Conservation (phyloP, 2,113 vertebrate species). For the Larimichthys polyactis region DNA sequence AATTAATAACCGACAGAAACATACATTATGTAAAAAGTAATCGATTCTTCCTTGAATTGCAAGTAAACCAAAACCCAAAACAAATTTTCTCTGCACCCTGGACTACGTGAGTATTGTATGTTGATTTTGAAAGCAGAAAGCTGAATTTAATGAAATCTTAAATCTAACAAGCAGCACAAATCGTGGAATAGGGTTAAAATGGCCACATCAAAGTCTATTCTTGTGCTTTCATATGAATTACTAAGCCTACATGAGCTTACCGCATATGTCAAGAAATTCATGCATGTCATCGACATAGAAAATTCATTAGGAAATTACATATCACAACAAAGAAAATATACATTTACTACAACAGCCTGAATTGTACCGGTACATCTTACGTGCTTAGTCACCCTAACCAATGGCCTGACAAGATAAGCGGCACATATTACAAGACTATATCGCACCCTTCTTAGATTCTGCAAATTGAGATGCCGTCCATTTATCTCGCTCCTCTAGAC, state of each 20-base stretch:
- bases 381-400: neutral
- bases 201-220: too few species aligned
- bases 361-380: neutral
- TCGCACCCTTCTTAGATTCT: neutral
- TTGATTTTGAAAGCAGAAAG: neutral
- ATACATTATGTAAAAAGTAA: too few species aligned
- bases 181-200: too few species aligned
- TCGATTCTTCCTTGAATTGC: too few species aligned
- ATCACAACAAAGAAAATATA: neutral
- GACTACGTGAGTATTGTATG: neutral
- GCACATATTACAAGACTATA: neutral
- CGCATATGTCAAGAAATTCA: neutral
- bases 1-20: too few species aligned
- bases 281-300: neutral
- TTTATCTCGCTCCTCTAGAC: constrained; percentile 22
- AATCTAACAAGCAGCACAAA: neutral
- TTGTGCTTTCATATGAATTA: neutral
- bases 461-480: constrained; percentile 1
- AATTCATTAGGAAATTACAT: neutral
- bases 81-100: neutral
- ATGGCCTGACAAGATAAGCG: neutral
- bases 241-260: neutral
- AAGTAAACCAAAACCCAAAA: neutral
- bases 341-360: neutral
- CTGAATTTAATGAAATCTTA: neutral